phyloP scores from a whole-genome alignment of 2,113 vertebrate genomes.

The Pongo abelii region DNA sequence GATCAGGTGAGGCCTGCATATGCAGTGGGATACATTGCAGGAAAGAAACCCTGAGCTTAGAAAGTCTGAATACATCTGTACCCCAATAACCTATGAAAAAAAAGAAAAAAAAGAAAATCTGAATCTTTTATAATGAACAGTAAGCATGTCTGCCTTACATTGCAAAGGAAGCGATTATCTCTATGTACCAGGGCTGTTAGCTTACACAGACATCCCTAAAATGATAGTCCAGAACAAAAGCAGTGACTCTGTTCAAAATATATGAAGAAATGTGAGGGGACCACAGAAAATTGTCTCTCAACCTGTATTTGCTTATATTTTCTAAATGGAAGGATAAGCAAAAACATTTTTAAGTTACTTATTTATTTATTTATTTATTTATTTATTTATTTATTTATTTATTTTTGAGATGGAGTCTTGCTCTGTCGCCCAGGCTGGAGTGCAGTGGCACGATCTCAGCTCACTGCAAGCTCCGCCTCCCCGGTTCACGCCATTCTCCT shows the following conservation, averaged over 20 bases:
- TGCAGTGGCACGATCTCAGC: too few relatives aligned
- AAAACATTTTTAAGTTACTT: not conserved
- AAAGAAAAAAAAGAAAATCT: not conserved
- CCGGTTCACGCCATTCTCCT: too few relatives aligned
- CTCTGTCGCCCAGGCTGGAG: too few relatives aligned
- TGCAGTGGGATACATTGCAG: not conserved
- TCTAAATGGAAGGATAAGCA: not conserved
- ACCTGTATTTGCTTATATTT: not conserved
- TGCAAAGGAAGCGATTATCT: not conserved
- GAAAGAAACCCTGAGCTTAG: not conserved
- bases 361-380: too few relatives aligned
- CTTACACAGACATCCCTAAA: not conserved
- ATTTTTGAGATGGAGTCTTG: too few relatives aligned
- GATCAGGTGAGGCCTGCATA: not conserved
- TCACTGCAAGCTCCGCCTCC: too few relatives aligned
- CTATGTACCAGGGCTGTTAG: not conserved
- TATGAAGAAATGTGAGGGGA: not conserved
- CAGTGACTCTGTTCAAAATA: not conserved
- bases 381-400: too few relatives aligned
- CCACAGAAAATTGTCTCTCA: not conserved
- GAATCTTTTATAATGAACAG: not conserved
- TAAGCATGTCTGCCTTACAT: not conserved
- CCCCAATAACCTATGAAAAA: too few relatives aligned
- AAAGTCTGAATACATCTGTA: not conserved
- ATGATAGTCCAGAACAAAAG: not conserved